Evolutionary conservation across 2,113 vertebrate genomes (phyloP).

Genomic region (Neopipo cinnamomea): DNA sequence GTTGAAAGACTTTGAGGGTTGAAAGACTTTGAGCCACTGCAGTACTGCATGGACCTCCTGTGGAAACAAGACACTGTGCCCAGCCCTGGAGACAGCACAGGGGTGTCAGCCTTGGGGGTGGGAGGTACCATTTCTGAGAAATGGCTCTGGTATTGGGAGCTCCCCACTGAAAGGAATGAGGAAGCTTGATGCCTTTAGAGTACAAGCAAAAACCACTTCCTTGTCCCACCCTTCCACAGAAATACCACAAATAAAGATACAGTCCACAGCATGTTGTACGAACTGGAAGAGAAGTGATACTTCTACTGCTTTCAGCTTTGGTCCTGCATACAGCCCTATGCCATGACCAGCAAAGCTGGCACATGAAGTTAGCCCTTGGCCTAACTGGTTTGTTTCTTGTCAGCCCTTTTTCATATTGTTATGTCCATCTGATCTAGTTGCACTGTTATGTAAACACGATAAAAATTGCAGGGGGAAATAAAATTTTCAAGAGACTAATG

Average conservation of each 20-base stretch:
- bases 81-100: not conserved
- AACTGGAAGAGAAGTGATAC: not conserved
- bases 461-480: not conserved
- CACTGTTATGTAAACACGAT: not conserved
- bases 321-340: not conserved
- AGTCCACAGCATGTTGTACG: not conserved
- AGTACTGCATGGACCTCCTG: too few relatives aligned
- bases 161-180: not conserved
- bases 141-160: not conserved
- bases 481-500: not conserved
- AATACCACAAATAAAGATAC: not conserved
- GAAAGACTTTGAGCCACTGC: not conserved
- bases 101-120: not conserved
- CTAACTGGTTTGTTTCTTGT: not conserved
- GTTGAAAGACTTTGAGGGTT: not conserved
- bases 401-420: not conserved
- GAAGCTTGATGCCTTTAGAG: not conserved
- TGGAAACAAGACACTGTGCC: not conserved
- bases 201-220: not conserved
- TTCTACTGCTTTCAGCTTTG: not conserved
- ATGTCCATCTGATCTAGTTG: not conserved
- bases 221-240: not conserved
- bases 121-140: not conserved
- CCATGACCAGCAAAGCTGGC: fast-evolving
- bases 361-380: not conserved